A percentile compares a stretch with the other conserved stretches of the same genome.
Conservation (phyloP, 2,113 vertebrate species). For the Oreochromis spilurus region DNA sequence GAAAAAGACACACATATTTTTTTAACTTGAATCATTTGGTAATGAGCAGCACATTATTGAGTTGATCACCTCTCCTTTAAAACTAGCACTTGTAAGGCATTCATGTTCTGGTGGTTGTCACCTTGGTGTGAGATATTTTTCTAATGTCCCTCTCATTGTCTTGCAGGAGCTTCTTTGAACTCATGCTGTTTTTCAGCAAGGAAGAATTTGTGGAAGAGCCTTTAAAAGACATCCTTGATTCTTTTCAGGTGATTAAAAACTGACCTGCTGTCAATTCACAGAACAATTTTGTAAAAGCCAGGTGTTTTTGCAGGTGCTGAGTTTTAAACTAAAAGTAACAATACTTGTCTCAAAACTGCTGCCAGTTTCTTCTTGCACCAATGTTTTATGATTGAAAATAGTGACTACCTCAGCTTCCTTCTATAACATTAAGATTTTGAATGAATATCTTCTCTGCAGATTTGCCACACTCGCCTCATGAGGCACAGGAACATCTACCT, state of each 20-base stretch:
- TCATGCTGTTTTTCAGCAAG: conserved; percentile 96
- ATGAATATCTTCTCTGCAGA: conserved; percentile 64
- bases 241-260: conserved; percentile 82
- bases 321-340: neutral
- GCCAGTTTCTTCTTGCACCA: neutral
- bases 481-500: conserved; percentile 90
- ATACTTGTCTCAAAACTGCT: neutral
- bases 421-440: neutral
- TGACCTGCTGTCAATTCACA: neutral
- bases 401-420: neutral
- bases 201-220: conserved; percentile 96
- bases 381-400: neutral
- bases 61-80: neutral
- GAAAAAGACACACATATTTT: neutral
- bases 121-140: neutral
- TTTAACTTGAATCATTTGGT: neutral
- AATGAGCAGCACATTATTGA: neutral
- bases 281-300: neutral
- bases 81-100: neutral
- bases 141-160: neutral
- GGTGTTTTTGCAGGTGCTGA: neutral
- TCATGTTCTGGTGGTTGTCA: neutral
- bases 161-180: conserved; percentile 95
- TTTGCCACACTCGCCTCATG: conserved; percentile 84
- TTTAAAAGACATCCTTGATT: conserved; percentile 93